These are phyloP conservation scores for Drosophila orosa DNA, from an alignment of 1,140 invertebrate genomes.

Conservation along the genomic window DNA sequence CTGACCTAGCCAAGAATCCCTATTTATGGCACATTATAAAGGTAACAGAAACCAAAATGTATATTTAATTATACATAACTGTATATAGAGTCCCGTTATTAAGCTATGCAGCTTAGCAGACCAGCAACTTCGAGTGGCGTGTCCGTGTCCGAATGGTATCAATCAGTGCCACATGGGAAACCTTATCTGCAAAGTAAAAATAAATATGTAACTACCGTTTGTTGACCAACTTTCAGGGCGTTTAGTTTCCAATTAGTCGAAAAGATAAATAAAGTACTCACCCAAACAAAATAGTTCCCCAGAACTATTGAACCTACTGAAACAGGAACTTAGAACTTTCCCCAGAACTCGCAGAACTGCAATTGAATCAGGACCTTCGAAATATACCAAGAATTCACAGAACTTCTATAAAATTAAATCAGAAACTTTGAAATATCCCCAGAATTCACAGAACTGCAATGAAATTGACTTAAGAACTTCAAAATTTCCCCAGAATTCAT, in stretches of 20 bases:
- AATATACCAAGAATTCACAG: too few species aligned
- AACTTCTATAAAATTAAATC: too few species aligned
- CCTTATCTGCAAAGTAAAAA: conserved; percentile 19
- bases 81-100: neutral
- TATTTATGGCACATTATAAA: neutral
- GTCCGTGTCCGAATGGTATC: conserved; percentile 18
- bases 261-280: neutral
- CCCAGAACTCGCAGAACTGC: too few species aligned
- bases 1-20: neutral
- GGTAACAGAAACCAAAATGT: neutral
- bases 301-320: too few species aligned
- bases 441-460: too few species aligned
- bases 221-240: neutral
- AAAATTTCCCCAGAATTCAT: too few species aligned
- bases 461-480: too few species aligned
- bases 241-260: too few species aligned
- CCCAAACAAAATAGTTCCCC: neutral
- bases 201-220: neutral
- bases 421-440: too few species aligned
- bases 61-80: too few species aligned
- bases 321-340: too few species aligned
- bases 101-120: conserved; percentile 3
- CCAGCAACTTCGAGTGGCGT: conserved; percentile 17
- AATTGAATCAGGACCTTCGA: too few species aligned
- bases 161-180: conserved; percentile 25